phyloP scores from a whole-genome alignment of 2,888 invertebrate genomes.

The Lepas anatifera region DNA sequence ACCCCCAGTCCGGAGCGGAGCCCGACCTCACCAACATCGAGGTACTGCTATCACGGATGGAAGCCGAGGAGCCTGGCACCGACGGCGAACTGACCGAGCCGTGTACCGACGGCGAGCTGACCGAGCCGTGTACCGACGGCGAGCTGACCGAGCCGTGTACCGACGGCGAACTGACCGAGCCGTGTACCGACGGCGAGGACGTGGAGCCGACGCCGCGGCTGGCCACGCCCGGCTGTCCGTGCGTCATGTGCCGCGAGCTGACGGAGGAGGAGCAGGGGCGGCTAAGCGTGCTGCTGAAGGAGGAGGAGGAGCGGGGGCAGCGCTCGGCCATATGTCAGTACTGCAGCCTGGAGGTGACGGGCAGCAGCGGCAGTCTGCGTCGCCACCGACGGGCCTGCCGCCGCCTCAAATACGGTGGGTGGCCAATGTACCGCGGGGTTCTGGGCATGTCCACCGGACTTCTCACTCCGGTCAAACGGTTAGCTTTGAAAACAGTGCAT shows the following conservation, averaged over 20 bases:
- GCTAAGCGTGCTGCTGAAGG: neutral
- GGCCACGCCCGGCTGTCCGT: neutral
- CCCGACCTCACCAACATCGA: no score
- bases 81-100: neutral
- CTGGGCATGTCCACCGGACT: no score
- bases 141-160: no score
- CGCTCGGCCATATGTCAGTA: no score
- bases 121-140: no score
- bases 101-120: neutral
- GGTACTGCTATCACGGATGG: no score
- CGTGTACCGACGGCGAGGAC: neutral
- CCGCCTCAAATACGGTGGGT: neutral
- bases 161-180: neutral
- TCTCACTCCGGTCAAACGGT: no score
- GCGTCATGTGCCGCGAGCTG: constrained; percentile 8
- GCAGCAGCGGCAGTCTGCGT: neutral
- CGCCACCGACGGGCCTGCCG: neutral
- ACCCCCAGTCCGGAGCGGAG: no score
- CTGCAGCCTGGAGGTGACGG: neutral
- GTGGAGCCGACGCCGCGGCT: neutral
- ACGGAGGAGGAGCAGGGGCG: neutral
- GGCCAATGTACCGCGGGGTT: no score
- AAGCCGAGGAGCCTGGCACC: no score
- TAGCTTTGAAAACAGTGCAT: no score
- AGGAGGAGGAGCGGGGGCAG: no score